Base-by-base conservation (phyloP, 1,140 invertebrate genomes). In the Grapholita molesta region DNA sequence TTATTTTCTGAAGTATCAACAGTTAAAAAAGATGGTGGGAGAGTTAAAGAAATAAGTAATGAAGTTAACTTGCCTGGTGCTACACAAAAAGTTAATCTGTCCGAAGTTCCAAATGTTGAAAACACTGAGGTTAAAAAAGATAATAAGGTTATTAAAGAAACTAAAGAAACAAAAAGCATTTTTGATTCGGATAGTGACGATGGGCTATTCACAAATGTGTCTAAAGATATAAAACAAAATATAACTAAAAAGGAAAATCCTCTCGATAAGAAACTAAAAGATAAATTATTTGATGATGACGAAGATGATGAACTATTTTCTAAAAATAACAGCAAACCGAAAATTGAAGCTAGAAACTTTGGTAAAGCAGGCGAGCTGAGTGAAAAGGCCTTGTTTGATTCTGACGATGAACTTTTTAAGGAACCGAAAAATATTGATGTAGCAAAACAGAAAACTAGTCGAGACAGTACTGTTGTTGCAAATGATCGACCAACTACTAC, bases 131-230 rank as follows among this genome's bases (percentile, higher is more conserved):
- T 12, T 53, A 67, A 67, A 21, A 48, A 69, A 21, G 52, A 72
- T 38, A 68, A 38, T 28, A 72, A 71, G 32, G 23, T 21, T 30
- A 30, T 9, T 18, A 28, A 11, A 68, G 67, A 71, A 18, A 70
- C 65, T 24, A 64, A 67, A 52, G 70, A 73, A 66, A 11, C 57
- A 11, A 73, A 72, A 72, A 83, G 82, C 77, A 78, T 89, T 42
- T 90, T 89, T 76, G 82, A 88, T 76, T 76, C 80, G 64, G 78
- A 85, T 65, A 78, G 75, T 35, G 80, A 88, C 42, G 75, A 74
- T 28, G 78, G 80, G 53, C 67, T 78, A 33, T 80, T 82, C 65
- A 69, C 73, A 24, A 70, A 69, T 64, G 15, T 67, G n/a, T 55
- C 53, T 57, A 28, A 57, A 57, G 3, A 64, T 33, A 8, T 23